These are phyloP conservation scores for Bradypodion pumilum DNA, from an alignment of 2,797 vertebrate species.

Conservation along the genomic window DNA sequence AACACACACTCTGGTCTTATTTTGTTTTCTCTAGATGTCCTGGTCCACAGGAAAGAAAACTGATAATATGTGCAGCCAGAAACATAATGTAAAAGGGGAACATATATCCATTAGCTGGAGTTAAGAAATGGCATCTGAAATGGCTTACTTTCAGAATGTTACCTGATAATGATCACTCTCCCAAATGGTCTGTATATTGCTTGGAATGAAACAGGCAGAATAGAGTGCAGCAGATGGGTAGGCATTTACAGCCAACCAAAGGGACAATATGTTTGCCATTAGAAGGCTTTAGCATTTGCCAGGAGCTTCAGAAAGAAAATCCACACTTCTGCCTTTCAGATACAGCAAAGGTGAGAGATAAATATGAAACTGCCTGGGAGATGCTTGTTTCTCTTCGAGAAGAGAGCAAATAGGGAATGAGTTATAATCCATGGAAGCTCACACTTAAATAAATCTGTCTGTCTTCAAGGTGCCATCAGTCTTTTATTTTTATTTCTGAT, in stretches of 20 bases:
- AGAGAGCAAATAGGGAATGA: background rate
- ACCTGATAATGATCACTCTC: conserved; percentile 14
- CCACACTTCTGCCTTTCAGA: background rate
- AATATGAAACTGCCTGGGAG: background rate
- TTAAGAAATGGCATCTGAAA: background rate
- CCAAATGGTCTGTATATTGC: conserved; percentile 51
- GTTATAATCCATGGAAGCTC: no score
- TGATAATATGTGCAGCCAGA: background rate
- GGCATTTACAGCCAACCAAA: conserved; percentile 37
- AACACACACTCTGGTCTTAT: background rate
- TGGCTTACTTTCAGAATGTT: background rate
- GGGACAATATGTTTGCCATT: conserved; percentile 59
- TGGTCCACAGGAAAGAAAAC: background rate
- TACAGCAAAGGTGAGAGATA: fast-evolving
- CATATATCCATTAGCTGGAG: background rate
- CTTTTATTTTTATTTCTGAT: no score
- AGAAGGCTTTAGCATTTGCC: conserved; percentile 39
- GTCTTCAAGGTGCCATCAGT: no score
- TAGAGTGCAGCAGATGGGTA: conserved; percentile 62
- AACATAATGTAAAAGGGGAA: background rate
- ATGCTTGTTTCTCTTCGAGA: background rate
- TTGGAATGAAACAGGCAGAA: conserved; percentile 41
- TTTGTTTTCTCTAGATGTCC: background rate
- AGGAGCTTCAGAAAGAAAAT: conserved; percentile 27
- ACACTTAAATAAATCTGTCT: no score